Conservation (phyloP, 2,888 invertebrate species). For the Sminthurinus aureus region DNA sequence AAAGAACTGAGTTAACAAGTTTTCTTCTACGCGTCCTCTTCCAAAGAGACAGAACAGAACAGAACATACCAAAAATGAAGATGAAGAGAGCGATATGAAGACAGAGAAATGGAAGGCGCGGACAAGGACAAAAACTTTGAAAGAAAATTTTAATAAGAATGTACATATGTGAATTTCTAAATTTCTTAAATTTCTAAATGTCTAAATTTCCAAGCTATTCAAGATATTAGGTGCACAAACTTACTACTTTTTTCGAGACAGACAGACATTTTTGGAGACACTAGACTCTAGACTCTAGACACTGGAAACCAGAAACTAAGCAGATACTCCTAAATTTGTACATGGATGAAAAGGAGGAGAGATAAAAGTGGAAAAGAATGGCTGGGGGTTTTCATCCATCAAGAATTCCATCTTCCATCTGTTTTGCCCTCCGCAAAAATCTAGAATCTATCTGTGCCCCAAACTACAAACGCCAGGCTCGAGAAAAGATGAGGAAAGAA, state of each 20-base stretch:
- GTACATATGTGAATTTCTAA: not conserved
- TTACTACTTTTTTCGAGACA: too few species aligned
- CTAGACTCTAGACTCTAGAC: too few species aligned
- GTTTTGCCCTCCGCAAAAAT: not conserved
- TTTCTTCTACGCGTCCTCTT: too few species aligned
- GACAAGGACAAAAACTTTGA: not conserved
- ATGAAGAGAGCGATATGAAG: too few species aligned
- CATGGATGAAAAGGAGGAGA: not conserved
- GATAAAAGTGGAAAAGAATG: constrained; percentile 15
- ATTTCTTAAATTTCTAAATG: not conserved
- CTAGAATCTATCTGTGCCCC: too few species aligned
- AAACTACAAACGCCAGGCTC: too few species aligned
- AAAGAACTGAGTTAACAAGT: constrained; percentile 4
- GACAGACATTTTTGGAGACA: too few species aligned
- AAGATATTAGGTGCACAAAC: too few species aligned
- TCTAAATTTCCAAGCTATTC: too few species aligned
- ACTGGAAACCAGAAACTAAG: too few species aligned
- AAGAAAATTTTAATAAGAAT: not conserved
- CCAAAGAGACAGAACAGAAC: not conserved
- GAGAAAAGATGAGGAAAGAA: not conserved
- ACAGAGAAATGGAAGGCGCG: not conserved
- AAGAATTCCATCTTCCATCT: constrained; percentile 29
- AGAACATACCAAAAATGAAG: not conserved
- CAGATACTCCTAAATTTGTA: not conserved
- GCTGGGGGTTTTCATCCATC: not conserved